These are phyloP conservation scores for Sceloporus tristichus DNA, from an alignment of 2,113 vertebrate genomes.

Conservation along the genomic window DNA sequence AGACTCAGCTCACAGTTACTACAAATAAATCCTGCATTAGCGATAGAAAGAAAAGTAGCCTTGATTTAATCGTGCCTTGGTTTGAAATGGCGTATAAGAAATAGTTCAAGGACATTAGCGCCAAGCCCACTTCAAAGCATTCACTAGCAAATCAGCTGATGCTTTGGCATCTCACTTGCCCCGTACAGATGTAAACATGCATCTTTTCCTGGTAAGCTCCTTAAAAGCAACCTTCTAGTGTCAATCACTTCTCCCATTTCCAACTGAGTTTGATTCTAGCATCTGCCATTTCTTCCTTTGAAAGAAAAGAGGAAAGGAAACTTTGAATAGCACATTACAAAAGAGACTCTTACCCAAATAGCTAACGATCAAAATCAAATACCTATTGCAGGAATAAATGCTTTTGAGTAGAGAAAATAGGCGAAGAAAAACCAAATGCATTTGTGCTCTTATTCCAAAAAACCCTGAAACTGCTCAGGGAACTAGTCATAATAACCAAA, in stretches of 20 bases:
- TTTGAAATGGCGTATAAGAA: constrained; percentile 13
- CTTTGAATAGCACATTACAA: constrained; percentile 25
- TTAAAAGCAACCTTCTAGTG: constrained; percentile 17
- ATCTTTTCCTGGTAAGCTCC: neutral
- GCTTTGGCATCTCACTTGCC: neutral
- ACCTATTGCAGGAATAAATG: constrained; percentile 14
- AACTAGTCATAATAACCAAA: neutral
- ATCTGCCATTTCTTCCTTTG: neutral
- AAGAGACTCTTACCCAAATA: constrained; percentile 18
- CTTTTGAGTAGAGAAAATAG: constrained; percentile 10
- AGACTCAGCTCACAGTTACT: neutral
- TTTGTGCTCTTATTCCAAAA: neutral
- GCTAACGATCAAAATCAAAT: constrained; percentile 12
- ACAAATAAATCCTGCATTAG: constrained; percentile 3
- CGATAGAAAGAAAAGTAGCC: neutral
- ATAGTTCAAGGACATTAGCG: neutral
- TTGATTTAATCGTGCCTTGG: neutral
- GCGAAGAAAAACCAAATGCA: neutral
- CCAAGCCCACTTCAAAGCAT: neutral
- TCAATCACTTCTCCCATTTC: constrained; percentile 28
- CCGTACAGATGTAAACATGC: neutral
- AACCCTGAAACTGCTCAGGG: neutral
- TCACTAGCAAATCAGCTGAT: neutral
- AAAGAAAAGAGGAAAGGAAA: constrained; percentile 15
- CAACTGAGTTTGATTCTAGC: constrained; percentile 39